Evolutionary conservation across 2,113 vertebrate species (phyloP), one percentile per base, ranked within the genome.

Genomic region (Opisthocomus hoazin): DNA sequence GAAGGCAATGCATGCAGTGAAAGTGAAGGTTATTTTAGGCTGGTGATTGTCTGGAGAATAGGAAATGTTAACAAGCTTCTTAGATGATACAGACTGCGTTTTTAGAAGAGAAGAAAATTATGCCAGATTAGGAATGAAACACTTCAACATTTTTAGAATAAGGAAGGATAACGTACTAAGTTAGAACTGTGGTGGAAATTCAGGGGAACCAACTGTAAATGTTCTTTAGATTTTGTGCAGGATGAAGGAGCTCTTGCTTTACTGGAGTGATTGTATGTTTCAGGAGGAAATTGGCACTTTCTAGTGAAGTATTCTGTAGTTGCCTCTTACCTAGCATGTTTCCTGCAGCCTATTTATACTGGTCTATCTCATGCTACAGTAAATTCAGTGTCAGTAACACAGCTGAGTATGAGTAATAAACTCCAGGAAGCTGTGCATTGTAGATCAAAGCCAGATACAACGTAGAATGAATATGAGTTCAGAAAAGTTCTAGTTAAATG

Each of bases 11-110:
- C 19, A 12, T 32, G 3, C 34, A 70, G 60, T 79, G 84, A 60
- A 81, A 84, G 45, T 12, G 53, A 68, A 61, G 53, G 60, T 85
- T 94, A 87, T 87, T 97, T 91, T 94, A 90, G 84, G 58, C 58
- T 94, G 78, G 74, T 77, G 76, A 84, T 56, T 92, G 71, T 30
- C 32, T 90, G 65, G 61, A 69, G 76, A 79, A 61, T 61, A 71
- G 77, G 79, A 94, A 90, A 89, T n/a, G 43, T 93, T 90, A 90
- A 51, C 61, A 54, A 20, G 73, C 54, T 50, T 53, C 76, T 83
- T 73, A 57, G 90, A 61, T 94, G 69, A 77, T 91, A 39, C 14
- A 71, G 77, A 57, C 70, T 74, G 46, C 43, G n/a, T 68, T 93
- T 94, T 93, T 94, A 91, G 87, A 86, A 77, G 54, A 76, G 61